These are phyloP conservation scores for Sinocyclocheilus rhinocerous DNA, from an alignment of 2,113 vertebrate genomes.

Conservation along the genomic window DNA sequence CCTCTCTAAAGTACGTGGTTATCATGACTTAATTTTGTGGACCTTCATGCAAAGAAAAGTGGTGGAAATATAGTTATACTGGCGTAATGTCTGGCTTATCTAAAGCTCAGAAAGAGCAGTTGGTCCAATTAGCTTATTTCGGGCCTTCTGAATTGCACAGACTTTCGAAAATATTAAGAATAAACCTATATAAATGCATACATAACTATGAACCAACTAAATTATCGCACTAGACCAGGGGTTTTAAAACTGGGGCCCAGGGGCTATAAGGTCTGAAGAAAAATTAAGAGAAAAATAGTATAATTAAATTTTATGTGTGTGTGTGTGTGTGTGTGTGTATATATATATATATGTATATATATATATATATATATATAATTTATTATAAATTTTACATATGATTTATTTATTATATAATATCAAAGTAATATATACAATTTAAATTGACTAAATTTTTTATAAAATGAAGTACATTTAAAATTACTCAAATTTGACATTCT, in stretches of 20 bases:
- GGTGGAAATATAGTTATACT: background rate
- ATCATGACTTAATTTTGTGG: conserved; percentile 23
- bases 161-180: background rate
- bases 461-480: no score
- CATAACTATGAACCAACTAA: background rate
- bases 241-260: background rate
- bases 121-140: background rate
- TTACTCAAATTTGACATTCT: no score
- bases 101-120: background rate
- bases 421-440: no score
- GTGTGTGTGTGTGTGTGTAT: no score
- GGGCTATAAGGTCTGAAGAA: background rate
- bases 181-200: no score
- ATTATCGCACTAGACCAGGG: background rate
- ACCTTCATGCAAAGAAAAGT: background rate
- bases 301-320: no score
- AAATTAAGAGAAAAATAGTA: background rate
- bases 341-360: no score
- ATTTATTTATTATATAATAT: no score
- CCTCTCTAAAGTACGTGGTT: background rate
- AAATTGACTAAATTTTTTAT: no score
- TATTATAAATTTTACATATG: no score
- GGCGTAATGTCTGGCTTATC: background rate
- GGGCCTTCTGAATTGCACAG: background rate
- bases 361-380: no score